Evolutionary conservation across 2,888 invertebrate species (phyloP), one percentile per base, ranked within the genome.

Genomic region (Rhaphigaster nebulosa): DNA sequence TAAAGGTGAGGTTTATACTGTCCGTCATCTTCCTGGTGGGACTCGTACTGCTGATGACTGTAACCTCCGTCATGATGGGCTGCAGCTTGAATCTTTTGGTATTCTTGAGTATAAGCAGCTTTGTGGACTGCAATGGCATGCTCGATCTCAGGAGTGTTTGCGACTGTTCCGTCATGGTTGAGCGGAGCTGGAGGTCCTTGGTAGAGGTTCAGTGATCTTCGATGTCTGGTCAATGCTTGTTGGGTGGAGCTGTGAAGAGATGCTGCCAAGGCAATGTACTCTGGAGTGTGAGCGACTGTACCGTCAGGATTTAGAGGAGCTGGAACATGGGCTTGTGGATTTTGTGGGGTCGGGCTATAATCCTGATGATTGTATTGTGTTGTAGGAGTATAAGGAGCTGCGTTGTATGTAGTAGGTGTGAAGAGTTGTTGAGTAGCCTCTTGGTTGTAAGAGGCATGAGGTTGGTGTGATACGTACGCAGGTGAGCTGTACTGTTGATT

Each of bases 61-160:
- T 76, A 29, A 38, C 1, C 18, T 29, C 65, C 65, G 65, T 41
- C 1, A 15, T 1, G 38, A 12, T 23, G 80, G 12, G 84, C 41
- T n/a, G 12, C n/a, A 15, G 41, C 8, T 91, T 94, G 94, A 93
- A 93, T 26, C 84, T 50, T 84, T 38, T 88, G 70, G 65, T 65
- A 88, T 41, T 70, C 88, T 88, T 88, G 87, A 38, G 88, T 88
- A 26, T 87, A 34, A 13, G 90, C 90, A 2, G 90, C 90, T 29
- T 87, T 56, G 54, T 84, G 88, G 29, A 38, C 91, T 38, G 91
- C 80, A 41, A 54, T 88, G 65, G 89, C 89, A 34, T 89, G 88
- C 45, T 91, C 52, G 6, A 91, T 54, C n/a, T 91, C 91, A 1
- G 88, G 88, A 15, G 91, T 91, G 41, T 89, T 60, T 4, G 84